Conservation (phyloP, 2,113 vertebrate genomes). For the Telmatochromis sp. region DNA sequence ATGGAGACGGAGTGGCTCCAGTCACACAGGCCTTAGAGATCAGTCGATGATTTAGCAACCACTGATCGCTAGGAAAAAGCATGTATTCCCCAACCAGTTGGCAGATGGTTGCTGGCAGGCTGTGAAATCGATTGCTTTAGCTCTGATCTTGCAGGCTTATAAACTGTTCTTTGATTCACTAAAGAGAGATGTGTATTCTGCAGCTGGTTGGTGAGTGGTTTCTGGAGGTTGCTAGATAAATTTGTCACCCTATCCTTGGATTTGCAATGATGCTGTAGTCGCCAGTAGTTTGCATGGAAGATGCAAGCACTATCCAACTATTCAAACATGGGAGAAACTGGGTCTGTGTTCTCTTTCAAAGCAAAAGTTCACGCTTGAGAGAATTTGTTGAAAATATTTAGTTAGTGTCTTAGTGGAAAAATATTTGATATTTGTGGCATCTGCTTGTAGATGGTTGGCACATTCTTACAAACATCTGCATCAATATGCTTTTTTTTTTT, state of each 20-base stretch:
- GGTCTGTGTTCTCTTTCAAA: neutral
- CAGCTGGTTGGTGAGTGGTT: neutral
- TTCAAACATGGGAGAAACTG: neutral
- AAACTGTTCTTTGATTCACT: neutral
- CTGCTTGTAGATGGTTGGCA: neutral
- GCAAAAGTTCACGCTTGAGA: neutral
- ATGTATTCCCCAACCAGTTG: neutral
- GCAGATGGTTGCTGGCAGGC: neutral
- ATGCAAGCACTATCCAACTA: neutral
- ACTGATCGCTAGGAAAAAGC: neutral
- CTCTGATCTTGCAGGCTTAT: neutral
- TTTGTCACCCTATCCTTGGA: neutral
- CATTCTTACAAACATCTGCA: neutral
- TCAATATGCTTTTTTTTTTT: neutral
- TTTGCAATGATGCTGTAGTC: neutral
- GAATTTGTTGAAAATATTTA: neutral
- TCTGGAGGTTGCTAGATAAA: neutral
- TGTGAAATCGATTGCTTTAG: neutral
- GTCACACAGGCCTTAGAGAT: neutral
- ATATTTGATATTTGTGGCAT: neutral
- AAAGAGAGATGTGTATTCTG: neutral
- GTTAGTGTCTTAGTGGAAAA: neutral
- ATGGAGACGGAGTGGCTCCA: neutral
- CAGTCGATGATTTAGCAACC: neutral
- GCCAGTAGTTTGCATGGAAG: neutral